Conservation (phyloP, 2,888 invertebrate species). For the Celastrina argiolus region DNA sequence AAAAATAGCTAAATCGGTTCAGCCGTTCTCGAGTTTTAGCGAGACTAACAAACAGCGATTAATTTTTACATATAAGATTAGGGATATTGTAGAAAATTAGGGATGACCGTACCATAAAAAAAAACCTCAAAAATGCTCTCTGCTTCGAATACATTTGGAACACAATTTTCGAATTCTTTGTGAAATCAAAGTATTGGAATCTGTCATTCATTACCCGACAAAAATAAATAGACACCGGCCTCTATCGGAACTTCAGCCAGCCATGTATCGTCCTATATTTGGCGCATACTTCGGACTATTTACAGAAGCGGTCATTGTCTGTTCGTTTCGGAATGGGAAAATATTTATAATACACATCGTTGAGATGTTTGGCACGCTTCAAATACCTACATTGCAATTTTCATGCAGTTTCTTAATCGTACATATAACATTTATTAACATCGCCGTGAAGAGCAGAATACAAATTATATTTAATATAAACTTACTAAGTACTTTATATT, state of each 20-base stretch:
- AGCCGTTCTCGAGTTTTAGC: too few species aligned
- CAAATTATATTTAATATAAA: too few species aligned
- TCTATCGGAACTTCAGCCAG: background rate
- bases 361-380: background rate
- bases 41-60: too few species aligned
- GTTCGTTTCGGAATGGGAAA: slow-evolving; percentile 3
- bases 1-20: too few species aligned
- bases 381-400: background rate
- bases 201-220: background rate
- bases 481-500: too few species aligned
- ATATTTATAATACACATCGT: background rate
- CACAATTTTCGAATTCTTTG: background rate
- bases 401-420: background rate
- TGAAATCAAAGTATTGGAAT: background rate
- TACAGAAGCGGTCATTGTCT: slow-evolving; percentile 16
- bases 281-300: slow-evolving; percentile 17
- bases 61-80: too few species aligned
- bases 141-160: background rate
- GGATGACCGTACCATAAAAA: too few species aligned
- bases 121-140: too few species aligned
- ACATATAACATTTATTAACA: background rate
- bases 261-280: slow-evolving; percentile 1
- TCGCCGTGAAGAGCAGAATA: too few species aligned
- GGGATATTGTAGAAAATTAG: too few species aligned
- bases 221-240: background rate